Evolutionary conservation across 1,140 invertebrate genomes (phyloP).

Genomic region (Capitella teleta): DNA sequence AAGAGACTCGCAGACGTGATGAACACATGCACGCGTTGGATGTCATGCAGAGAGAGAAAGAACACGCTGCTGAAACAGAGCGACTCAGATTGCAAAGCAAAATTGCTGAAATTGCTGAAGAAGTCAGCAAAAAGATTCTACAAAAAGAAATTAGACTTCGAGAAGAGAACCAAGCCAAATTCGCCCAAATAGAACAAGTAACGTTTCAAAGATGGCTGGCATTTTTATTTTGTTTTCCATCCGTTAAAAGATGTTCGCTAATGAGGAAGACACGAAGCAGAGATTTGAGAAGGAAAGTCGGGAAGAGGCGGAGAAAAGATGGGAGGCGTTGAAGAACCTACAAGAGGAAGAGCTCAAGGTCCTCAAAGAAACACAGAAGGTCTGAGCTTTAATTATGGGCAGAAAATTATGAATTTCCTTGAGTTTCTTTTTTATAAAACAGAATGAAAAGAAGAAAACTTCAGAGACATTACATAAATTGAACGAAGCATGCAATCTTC

Average conservation of each 20-base stretch:
- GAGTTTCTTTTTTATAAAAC: conserved; percentile 6
- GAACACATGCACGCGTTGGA: conserved; percentile 34
- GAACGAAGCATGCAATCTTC: conserved; percentile 32
- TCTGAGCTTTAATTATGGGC: background rate
- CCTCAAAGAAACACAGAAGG: conserved; percentile 27
- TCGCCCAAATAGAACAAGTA: conserved; percentile 33
- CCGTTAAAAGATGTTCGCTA: conserved; percentile 21
- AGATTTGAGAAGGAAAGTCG: conserved; percentile 23
- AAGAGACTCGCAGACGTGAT: conserved; percentile 32
- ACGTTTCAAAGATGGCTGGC: background rate
- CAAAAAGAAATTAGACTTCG: conserved; percentile 36
- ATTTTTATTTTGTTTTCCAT: background rate
- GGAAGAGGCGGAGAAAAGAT: conserved; percentile 27
- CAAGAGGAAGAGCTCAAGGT: conserved; percentile 22
- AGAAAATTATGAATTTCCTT: background rate
- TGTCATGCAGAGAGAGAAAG: conserved; percentile 31
- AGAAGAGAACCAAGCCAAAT: conserved; percentile 34
- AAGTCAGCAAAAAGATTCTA: conserved; percentile 34
- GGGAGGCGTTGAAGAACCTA: conserved; percentile 24
- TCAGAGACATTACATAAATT: conserved; percentile 34
- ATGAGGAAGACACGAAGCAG: conserved; percentile 24
- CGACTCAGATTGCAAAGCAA: conserved; percentile 24
- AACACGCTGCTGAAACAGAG: conserved; percentile 32
- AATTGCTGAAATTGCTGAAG: conserved; percentile 31
- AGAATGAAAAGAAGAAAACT: conserved; percentile 29